Evolutionary conservation across 1,140 invertebrate genomes (phyloP), one percentile per base, ranked within the genome.

Genomic region (Drosophila cardini): DNA sequence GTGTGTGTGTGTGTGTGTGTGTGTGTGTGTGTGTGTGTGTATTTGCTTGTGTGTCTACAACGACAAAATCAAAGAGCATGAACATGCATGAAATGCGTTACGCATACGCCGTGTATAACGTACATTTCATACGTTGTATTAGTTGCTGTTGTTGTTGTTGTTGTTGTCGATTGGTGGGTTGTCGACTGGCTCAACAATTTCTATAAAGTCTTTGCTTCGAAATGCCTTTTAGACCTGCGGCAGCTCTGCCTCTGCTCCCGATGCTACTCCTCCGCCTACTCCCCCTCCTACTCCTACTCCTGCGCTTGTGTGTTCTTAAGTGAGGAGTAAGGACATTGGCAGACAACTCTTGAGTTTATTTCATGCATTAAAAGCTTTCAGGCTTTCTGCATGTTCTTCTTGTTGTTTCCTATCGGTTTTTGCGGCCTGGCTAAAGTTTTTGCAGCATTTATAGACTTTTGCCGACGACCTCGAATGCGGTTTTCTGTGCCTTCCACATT

Each of bases 281-380:
- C n/a, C 26, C 4, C 6, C 43, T 18, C 32, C 50, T 76, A 30
- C 72, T 61, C n/a, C n/a, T n/a, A n/a, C n/a, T n/a, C n/a, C n/a
- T 45, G 38, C 38, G 58, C 43, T 38, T 56, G 64, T 60, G 55
- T 81, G 57, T 68, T 45, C 16, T 30, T 34, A 38, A 46, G 26
- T 42, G 45, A 40, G 36, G 13, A 67, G 52, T 72, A 72, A 72
- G 70, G 53, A 57, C 53, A 43, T 11, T 53, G 30, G 36, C 58
- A 43, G 57, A 79, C 80, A 80, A 70, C 68, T 63, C 80, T 84
- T 73, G 74, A 75, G 68, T 71, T 75, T 75, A 75, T 71, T 75
- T 75, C 68, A 71, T 71, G 81, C 80, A 84, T 84, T 84, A 85
- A 85, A 75, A 78, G 81, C 81, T 85, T 77, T 77, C 73, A 70